Evolutionary conservation across 2,113 vertebrate genomes (phyloP).

Genomic region (Phalacrocorax brasilianus): DNA sequence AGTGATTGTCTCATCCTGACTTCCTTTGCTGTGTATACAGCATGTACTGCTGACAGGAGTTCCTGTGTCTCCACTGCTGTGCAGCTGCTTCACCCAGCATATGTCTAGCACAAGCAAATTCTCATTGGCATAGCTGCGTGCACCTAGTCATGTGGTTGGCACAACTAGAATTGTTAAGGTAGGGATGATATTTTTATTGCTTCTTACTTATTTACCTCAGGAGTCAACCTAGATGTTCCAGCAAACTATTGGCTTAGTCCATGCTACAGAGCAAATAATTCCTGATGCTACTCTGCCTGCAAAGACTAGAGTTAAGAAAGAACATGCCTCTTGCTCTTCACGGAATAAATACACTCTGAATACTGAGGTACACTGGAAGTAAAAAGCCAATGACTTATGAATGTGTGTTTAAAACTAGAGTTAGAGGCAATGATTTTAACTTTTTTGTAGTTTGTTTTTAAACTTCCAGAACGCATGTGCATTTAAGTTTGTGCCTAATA

Average conservation of each 20-base stretch:
- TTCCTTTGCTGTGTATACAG: background rate
- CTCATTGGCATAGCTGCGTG: background rate
- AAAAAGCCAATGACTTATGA: background rate
- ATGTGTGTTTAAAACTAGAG: background rate
- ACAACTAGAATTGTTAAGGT: background rate
- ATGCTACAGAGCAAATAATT: background rate
- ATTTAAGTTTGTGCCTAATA: background rate
- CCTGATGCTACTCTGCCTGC: background rate
- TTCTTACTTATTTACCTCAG: background rate
- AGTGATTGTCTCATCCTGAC: background rate
- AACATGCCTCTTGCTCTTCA: background rate
- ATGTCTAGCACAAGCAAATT: background rate
- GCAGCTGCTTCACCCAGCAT: background rate
- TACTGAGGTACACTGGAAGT: background rate
- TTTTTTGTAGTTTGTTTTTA: background rate
- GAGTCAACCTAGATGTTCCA: background rate
- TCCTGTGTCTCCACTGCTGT: background rate
- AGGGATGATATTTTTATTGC: background rate
- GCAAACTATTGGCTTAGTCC: background rate
- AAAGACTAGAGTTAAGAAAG: background rate
- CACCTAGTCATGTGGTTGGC: background rate
- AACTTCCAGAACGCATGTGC: background rate
- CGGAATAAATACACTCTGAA: background rate
- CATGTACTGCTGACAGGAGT: background rate
- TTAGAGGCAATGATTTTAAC: background rate